A percentile compares a stretch with the other conserved stretches of the same genome.
Conservation (phyloP, 2,113 vertebrate species). For the Collichthys lucidus region DNA sequence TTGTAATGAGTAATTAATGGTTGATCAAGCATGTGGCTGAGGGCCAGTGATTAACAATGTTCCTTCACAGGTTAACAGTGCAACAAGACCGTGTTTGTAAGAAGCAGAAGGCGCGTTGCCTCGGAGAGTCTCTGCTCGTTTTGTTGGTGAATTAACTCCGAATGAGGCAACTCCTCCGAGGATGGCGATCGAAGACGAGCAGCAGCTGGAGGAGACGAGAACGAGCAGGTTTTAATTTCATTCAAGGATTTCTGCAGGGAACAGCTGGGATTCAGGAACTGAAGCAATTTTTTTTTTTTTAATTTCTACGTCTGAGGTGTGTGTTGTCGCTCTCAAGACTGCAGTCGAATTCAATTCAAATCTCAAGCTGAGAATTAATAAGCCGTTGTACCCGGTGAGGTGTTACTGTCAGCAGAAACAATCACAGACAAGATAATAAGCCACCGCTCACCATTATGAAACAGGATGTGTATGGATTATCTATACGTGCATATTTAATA, state of each 20-base stretch:
- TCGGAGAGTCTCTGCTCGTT: conserved; percentile 44
- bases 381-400: not conserved
- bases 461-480: not conserved
- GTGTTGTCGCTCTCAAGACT: not conserved
- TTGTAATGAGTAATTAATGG: not conserved
- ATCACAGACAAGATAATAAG: not conserved
- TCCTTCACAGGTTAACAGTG: not conserved
- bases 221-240: conserved; percentile 55
- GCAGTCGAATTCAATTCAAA: not conserved
- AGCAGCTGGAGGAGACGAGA: conserved; percentile 48
- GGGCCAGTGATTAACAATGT: not conserved
- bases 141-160: conserved; percentile 60
- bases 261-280: conserved; percentile 40
- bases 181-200: conserved; percentile 17
- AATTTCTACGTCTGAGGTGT: not conserved
- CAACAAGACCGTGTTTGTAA: not conserved
- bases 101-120: conserved; percentile 9
- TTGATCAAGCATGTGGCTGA: not conserved
- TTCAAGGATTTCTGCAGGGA: conserved; percentile 41
- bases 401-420: not conserved
- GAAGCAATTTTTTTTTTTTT: not conserved
- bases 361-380: not conserved
- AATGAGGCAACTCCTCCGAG: conserved; percentile 47
- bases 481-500: not conserved
- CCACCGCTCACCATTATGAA: not conserved